Evolutionary conservation across 35 echinoderm and acorn worm genomes (phyloP).

Genomic region (Anneissia japonica): DNA sequence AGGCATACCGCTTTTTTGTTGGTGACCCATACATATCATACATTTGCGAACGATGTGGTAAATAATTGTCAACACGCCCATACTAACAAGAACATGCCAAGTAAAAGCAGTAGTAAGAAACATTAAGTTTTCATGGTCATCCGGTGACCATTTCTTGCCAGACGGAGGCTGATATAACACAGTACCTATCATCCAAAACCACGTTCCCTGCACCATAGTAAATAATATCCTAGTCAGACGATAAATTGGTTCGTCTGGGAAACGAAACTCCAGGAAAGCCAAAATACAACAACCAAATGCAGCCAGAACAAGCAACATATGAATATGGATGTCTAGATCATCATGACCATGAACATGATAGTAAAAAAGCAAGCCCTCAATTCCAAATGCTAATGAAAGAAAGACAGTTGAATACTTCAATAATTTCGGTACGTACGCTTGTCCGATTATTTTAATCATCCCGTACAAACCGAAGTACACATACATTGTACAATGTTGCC

Average conservation of each 20-base stretch:
- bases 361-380: slow-evolving; percentile 78
- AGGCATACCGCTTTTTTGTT: too few relatives aligned
- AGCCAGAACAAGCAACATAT: slow-evolving; percentile 56
- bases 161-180: slow-evolving; percentile 60
- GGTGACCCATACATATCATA: too few relatives aligned
- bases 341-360: slow-evolving; percentile 60
- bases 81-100: slow-evolving; percentile 70
- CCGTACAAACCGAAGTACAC: slow-evolving; percentile 76
- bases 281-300: slow-evolving; percentile 43
- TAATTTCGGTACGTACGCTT: slow-evolving; percentile 40
- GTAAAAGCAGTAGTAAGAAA: slow-evolving; percentile 61
- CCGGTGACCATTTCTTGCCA: slow-evolving; percentile 55
- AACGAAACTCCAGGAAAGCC: slow-evolving; percentile 42
- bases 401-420: slow-evolving; percentile 46
- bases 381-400: slow-evolving; percentile 58
- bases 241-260: slow-evolving; percentile 41
- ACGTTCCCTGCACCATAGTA: slow-evolving; percentile 75
- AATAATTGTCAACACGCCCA: slow-evolving; percentile 54
- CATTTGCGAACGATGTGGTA: too few relatives aligned
- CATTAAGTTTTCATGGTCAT: slow-evolving; percentile 57
- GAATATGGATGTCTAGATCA: slow-evolving; percentile 61
- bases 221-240: slow-evolving; percentile 44
- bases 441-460: slow-evolving; percentile 13
- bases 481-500: slow-evolving; percentile 96
- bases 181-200: slow-evolving; percentile 73